These are phyloP conservation scores for Sarcophilus harrisii DNA, from an alignment of 2,797 vertebrate species.

Conservation along the genomic window DNA sequence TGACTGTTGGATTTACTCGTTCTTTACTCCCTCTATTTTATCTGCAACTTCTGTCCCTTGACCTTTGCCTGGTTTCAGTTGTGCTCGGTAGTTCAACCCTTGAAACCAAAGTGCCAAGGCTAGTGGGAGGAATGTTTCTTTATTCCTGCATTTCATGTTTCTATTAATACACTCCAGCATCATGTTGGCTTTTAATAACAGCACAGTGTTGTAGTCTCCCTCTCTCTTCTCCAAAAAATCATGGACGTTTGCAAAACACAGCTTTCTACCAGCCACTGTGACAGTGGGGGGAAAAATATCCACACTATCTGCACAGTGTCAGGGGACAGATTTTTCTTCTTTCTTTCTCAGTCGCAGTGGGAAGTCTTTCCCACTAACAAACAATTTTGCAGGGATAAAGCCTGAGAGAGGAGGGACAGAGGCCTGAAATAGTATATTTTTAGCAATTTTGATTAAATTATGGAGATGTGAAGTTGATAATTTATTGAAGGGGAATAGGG, in stretches of 20 bases:
- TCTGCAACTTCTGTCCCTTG: neutral
- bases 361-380: conserved; percentile 80
- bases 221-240: conserved; percentile 53
- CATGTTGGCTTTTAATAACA: conserved; percentile 67
- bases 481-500: conserved; percentile 87
- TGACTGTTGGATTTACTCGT: neutral
- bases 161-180: conserved; percentile 67
- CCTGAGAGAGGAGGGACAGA: conserved; percentile 76
- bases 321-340: conserved; percentile 61
- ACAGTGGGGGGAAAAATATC: conserved; percentile 72
- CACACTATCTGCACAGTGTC: conserved; percentile 67
- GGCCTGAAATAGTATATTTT: conserved; percentile 87
- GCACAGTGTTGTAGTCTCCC: conserved; percentile 47
- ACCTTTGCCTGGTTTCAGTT: conserved; percentile 41
- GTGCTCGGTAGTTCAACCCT: conserved; percentile 45
- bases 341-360: conserved; percentile 79
- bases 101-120: conserved; percentile 43
- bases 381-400: conserved; percentile 81
- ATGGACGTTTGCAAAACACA: conserved; percentile 70
- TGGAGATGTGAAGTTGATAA: conserved; percentile 87
- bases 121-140: conserved; percentile 44
- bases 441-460: conserved; percentile 88
- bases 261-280: conserved; percentile 60
- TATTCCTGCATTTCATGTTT: conserved; percentile 61
- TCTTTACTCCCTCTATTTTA: conserved; percentile 41